Base-by-base conservation (phyloP, 1,140 invertebrate genomes). In the Penaeus chinensis region DNA sequence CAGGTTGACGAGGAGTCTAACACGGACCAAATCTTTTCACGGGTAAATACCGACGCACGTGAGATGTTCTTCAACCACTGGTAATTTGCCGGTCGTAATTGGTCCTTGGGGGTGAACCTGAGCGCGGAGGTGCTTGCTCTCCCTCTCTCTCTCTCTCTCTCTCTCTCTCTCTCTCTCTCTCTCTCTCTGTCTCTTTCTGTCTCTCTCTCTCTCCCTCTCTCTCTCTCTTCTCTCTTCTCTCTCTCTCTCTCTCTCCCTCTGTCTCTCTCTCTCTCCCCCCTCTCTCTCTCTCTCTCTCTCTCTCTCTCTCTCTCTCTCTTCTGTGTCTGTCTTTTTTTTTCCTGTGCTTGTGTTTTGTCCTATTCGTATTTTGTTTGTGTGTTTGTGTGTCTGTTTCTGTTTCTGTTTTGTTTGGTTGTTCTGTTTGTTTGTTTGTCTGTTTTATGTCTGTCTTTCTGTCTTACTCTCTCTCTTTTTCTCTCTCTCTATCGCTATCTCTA, bases 1-100 rank as follows among this genome's bases (percentile, higher is more conserved):
- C 78, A 81, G n/a, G 22, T 80, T 42, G 20, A n/a, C 77, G 62
- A 54, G 65, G 84, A 78, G 77, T 79, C 77, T 80, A 81, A 81
- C 77, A 81, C 60, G 20, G n/a, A 80, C 84, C 65, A 81, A 86
- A 81, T 86, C 78, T 86, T 86, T 86, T 86, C 84, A 80, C 78
- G 84, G 79, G 84, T 79, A 85, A 85, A 85, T 85, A 85, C 27
- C 76, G 19, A 1, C 61, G 37, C 47, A 85, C 84, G 84, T 85
- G 84, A 85, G 84, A 13, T 13, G 76, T 19, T 37, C 74, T 27
- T 61, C 76, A 79, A 85, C 74, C 24, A 66, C 74, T 63, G 84
- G 76, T 85, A 85, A 85, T 85, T 77, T 79, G 69, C 84, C 71
- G 60, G 24, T 27, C 76, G 71, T 85, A 85, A 85, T 85, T 85